Conservation (phyloP, 2,888 invertebrate species). For the Drosophila stalkeri region DNA sequence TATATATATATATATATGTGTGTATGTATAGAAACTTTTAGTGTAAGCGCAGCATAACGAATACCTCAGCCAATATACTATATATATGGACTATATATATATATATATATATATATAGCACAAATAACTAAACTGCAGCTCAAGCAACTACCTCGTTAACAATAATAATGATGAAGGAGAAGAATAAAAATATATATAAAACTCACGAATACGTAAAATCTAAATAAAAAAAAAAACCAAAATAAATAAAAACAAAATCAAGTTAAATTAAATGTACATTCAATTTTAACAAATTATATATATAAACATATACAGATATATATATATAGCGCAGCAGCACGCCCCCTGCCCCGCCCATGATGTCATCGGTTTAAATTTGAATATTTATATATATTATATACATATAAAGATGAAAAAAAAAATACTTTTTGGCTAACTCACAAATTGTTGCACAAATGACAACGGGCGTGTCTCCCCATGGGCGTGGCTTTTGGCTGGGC, state of each 20-base stretch:
- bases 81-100: conserved; percentile 1
- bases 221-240: conserved; percentile 57
- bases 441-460: conserved; percentile 73
- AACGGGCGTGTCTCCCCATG: conserved; percentile 51
- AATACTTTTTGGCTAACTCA: conserved; percentile 70
- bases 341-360: conserved; percentile 39
- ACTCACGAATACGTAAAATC: conserved; percentile 67
- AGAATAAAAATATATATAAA: conserved; percentile 23
- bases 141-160: conserved; percentile 75
- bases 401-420: neutral
- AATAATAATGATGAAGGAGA: conserved; percentile 44
- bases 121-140: conserved; percentile 45
- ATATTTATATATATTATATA: conserved; percentile 44
- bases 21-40: conserved; percentile 35
- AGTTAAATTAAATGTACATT: conserved; percentile 75
- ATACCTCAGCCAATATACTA: conserved; percentile 45
- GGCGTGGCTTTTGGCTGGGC: conserved; percentile 44
- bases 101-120: conserved; percentile 11
- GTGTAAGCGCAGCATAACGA: conserved; percentile 41
- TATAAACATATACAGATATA: conserved; percentile 44
- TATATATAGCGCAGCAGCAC: conserved; percentile 22
- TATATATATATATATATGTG: conserved; percentile 25
- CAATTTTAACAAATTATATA: conserved; percentile 69
- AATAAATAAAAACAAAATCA: conserved; percentile 40
- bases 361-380: conserved; percentile 77